A percentile compares a stretch with the other conserved stretches of the same genome.
These are phyloP conservation scores for Mongoloraphidia duomilia DNA, from an alignment of 2,888 invertebrate species.

Conservation along the genomic window DNA sequence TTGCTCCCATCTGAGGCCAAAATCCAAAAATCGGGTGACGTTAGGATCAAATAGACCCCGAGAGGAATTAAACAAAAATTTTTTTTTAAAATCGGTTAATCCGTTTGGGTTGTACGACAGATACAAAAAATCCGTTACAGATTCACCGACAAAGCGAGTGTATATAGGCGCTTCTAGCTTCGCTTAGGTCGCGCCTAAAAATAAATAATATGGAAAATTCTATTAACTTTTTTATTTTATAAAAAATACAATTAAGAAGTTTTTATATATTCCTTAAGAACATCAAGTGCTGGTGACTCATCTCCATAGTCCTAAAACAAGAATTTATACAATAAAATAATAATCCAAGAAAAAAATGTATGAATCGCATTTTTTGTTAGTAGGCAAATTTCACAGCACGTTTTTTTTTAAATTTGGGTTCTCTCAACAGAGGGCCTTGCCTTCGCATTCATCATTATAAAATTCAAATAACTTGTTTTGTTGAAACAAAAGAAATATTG, in stretches of 20 bases:
- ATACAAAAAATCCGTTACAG: no score
- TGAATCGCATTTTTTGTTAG: constrained; percentile 7
- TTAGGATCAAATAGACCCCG: no score
- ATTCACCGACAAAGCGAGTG: no score
- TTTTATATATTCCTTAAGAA: constrained; percentile 89
- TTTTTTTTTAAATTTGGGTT: constrained; percentile 24
- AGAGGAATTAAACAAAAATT: no score
- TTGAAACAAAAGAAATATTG: background rate
- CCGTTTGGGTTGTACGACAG: no score
- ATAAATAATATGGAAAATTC: constrained; percentile 28
- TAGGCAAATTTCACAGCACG: constrained; percentile 22
- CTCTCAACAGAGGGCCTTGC: constrained; percentile 33
- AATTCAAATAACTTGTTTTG: background rate
- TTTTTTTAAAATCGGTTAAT: no score
- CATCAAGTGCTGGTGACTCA: constrained; percentile 89
- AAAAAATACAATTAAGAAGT: constrained; percentile 45
- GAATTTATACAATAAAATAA: constrained; percentile 5
- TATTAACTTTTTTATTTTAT: constrained; percentile 28
- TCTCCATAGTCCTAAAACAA: constrained; percentile 84
- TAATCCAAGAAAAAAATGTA: constrained; percentile 1
- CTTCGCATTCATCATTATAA: constrained; percentile 22
- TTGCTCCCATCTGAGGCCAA: no score
- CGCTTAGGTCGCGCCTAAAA: no score
- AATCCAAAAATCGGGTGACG: no score
- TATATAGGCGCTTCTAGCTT: no score